These are phyloP conservation scores for Nephila pilipes DNA, from an alignment of 1,140 invertebrate genomes.

Conservation along the genomic window DNA sequence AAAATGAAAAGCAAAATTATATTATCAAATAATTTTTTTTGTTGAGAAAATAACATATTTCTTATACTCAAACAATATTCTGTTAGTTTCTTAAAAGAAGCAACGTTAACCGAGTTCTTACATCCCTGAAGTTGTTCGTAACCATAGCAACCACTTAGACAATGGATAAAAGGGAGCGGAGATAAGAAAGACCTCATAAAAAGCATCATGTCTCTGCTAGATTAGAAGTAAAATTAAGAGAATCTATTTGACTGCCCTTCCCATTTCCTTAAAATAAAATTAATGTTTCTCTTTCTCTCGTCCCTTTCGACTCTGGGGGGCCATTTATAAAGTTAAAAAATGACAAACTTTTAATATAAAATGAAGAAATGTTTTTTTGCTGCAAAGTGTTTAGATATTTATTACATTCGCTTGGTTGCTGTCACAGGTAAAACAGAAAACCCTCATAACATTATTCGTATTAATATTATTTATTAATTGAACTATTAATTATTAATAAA, in stretches of 20 bases:
- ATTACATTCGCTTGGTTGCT: no score
- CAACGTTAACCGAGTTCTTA: background rate
- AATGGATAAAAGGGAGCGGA: constrained; percentile 40
- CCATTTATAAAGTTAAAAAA: constrained; percentile 36
- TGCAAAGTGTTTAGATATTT: no score
- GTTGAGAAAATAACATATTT: no score
- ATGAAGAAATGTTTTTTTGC: no score
- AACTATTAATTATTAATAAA: no score
- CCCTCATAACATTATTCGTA: no score
- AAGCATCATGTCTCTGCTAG: constrained; percentile 20
- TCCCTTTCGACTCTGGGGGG: background rate
- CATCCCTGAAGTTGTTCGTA: background rate
- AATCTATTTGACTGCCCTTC: constrained; percentile 26
- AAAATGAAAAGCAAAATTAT: no score
- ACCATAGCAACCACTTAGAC: constrained; percentile 41
- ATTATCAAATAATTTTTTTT: no score
- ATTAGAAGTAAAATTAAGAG: constrained; percentile 50
- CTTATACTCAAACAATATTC: no score
- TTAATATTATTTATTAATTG: no score
- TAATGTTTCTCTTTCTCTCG: constrained; percentile 7
- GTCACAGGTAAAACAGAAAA: no score
- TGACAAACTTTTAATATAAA: background rate
- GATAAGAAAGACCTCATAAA: constrained; percentile 40
- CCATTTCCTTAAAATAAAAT: constrained; percentile 44
- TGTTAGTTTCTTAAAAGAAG: no score